A percentile compares a stretch with the other conserved stretches of the same genome.
Evolutionary conservation across 1,140 invertebrate genomes (phyloP).

Genomic region (Megathymus violae): DNA sequence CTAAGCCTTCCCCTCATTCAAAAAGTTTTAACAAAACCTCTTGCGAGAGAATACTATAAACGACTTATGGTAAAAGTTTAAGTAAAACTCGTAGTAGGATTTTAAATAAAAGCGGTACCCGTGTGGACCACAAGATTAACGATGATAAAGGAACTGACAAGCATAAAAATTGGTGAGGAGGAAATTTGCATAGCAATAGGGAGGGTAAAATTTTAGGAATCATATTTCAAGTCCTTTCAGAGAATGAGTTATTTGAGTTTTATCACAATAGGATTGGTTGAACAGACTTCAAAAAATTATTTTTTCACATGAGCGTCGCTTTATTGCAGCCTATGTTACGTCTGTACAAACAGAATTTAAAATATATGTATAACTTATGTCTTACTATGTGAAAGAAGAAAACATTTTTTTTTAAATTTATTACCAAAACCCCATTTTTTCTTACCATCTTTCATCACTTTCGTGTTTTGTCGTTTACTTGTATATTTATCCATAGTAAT

Average conservation of each 20-base stretch:
- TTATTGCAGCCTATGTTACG: no score
- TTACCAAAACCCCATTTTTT: no score
- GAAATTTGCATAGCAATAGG: constrained; percentile 31
- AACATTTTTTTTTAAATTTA: no score
- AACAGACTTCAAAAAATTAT: no score
- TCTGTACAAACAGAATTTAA: no score
- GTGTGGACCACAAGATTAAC: constrained; percentile 17
- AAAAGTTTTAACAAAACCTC: constrained; percentile 30
- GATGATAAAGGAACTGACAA: constrained; percentile 28
- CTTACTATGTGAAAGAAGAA: no score
- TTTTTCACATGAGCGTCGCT: no score
- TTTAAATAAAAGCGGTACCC: constrained; percentile 19
- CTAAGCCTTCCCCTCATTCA: constrained; percentile 15
- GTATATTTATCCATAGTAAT: no score
- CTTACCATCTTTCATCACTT: no score
- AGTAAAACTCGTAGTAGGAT: constrained; percentile 1
- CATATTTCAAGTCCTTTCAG: constrained; percentile 24
- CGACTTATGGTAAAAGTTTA: constrained; percentile 22
- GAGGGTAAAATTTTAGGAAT: constrained; percentile 18
- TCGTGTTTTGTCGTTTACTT: no score
- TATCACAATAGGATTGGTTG: constrained; percentile 4
- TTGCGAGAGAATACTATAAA: constrained; percentile 16
- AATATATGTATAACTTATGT: no score
- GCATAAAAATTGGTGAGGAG: constrained; percentile 25
- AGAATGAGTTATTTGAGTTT: constrained; percentile 11